Evolutionary conservation across 2,888 invertebrate genomes (phyloP).

Genomic region (Tortricodes alternella): DNA sequence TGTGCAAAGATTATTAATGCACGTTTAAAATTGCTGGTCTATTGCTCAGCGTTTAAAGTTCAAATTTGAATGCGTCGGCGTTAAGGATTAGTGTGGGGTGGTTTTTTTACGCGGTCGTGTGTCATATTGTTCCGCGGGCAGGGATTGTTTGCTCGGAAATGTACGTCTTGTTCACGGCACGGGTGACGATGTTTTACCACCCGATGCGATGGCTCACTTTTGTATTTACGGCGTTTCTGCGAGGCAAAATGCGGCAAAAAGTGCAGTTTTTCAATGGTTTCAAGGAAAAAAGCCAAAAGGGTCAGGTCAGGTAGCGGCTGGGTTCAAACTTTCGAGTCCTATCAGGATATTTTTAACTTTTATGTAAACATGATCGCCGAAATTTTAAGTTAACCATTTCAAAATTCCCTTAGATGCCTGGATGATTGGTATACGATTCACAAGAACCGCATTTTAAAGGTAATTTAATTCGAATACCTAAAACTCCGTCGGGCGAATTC

Average conservation of each 20-base stretch:
- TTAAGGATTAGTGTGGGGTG: slow-evolving; percentile 41
- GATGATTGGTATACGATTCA: background rate
- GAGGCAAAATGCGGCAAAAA: slow-evolving; percentile 3
- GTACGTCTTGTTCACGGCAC: slow-evolving; percentile 56
- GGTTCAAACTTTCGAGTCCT: background rate
- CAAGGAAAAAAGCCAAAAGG: slow-evolving; percentile 12
- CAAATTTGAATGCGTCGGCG: slow-evolving; percentile 38
- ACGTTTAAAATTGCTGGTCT: slow-evolving; percentile 40
- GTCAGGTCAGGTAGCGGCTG: slow-evolving; percentile 20
- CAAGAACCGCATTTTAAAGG: background rate
- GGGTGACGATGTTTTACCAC: slow-evolving; percentile 50
- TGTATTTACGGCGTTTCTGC: slow-evolving; percentile 1
- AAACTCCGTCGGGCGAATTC: too few relatives aligned
- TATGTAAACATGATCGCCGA: too few relatives aligned
- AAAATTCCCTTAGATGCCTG: too few relatives aligned
- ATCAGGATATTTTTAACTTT: background rate
- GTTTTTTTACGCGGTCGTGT: slow-evolving; percentile 58
- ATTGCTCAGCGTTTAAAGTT: slow-evolving; percentile 43
- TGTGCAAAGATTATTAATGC: slow-evolving; percentile 32
- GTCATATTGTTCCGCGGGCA: slow-evolving; percentile 55
- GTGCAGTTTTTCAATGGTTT: slow-evolving; percentile 15
- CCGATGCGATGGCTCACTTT: slow-evolving; percentile 15
- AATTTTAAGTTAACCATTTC: too few relatives aligned
- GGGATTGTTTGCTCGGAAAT: slow-evolving; percentile 49
- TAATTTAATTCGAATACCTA: background rate